Conservation (phyloP, 2,888 invertebrate species). For the Malthinus flaveolus region DNA sequence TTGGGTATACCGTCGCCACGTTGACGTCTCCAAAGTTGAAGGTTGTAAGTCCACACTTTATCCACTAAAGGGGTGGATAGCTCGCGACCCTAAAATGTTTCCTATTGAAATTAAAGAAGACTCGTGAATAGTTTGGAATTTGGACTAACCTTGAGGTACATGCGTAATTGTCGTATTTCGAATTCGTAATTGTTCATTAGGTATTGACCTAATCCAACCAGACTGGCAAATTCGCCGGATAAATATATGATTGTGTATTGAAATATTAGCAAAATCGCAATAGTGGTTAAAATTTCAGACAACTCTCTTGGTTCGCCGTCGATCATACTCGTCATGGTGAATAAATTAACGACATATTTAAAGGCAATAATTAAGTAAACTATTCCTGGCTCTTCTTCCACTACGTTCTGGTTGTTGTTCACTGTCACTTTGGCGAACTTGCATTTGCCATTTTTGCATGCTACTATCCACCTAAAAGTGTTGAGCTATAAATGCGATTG, state of each 20-base stretch:
- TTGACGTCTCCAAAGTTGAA: conserved; percentile 58
- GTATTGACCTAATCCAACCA: conserved; percentile 22
- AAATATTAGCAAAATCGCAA: conserved; percentile 8
- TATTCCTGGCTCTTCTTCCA: too few species aligned
- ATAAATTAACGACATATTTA: conserved; percentile 22
- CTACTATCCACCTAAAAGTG: conserved; percentile 11
- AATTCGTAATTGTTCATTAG: conserved; percentile 26
- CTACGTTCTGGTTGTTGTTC: too few species aligned
- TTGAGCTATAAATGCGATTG: too few species aligned
- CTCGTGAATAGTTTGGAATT: too few species aligned
- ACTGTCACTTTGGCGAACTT: background rate
- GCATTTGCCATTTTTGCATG: conserved; percentile 7
- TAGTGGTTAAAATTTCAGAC: conserved; percentile 15
- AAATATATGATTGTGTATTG: conserved; percentile 15
- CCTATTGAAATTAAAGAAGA: too few species aligned
- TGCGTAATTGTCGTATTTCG: conserved; percentile 23
- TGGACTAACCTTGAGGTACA: conserved; percentile 24
- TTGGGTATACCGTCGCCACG: conserved; percentile 56
- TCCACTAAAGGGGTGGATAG: conserved; percentile 47
- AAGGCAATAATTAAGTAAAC: conserved; percentile 22
- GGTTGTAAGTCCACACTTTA: conserved; percentile 60
- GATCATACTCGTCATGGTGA: conserved; percentile 22
- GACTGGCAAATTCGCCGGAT: conserved; percentile 26
- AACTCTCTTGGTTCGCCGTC: conserved; percentile 12
- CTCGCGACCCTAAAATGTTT: conserved; percentile 25